phyloP scores from a whole-genome alignment of 2,113 vertebrate genomes.

The Scalopus aquaticus region DNA sequence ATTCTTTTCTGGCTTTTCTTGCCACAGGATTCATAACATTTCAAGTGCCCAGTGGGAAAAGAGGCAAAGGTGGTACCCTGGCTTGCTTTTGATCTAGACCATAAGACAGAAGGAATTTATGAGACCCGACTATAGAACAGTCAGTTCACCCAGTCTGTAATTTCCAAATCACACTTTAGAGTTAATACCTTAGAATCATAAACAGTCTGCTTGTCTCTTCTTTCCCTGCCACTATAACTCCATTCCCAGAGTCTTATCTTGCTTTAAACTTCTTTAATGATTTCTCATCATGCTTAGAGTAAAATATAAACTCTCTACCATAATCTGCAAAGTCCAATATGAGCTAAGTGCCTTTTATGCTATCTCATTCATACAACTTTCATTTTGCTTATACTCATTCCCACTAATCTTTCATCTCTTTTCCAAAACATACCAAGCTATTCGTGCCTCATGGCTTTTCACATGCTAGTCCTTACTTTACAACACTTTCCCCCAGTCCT shows the following conservation, averaged over 20 bases:
- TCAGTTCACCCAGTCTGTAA: neutral
- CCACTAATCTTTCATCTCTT: neutral
- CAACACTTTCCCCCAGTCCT: neutral
- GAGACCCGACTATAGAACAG: neutral
- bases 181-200: neutral
- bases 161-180: neutral
- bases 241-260: neutral
- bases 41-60: neutral
- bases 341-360: neutral
- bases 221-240: neutral
- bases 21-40: neutral
- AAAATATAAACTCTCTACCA: neutral
- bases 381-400: neutral
- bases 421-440: neutral
- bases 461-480: neutral
- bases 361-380: neutral
- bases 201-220: neutral
- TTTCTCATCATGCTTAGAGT: neutral
- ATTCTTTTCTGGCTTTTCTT: neutral
- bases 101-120: neutral
- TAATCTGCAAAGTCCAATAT: neutral
- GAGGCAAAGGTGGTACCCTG: neutral
- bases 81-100: neutral
- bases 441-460: neutral
- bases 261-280: neutral